Evolutionary conservation across 2,797 vertebrate species (phyloP), one percentile per base, ranked within the genome.

Genomic region (Petrocephalus schoutedeni): DNA sequence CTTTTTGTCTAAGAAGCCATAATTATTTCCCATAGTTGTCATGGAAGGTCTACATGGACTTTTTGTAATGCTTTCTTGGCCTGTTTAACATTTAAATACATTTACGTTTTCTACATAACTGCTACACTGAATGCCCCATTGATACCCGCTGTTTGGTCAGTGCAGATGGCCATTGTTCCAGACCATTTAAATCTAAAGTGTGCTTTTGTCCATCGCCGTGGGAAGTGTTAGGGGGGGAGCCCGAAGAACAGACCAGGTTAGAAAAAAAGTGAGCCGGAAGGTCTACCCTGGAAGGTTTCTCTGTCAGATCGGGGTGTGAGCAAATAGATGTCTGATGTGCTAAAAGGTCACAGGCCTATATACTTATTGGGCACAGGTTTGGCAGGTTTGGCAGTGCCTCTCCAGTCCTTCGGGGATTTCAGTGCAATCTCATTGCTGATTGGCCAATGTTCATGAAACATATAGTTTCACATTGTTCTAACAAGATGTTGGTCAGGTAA

Each of bases 141-240:
- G 21, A 28, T 32, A 4, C 45, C 28, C 36, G 28, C 67, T 57
- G 56, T 71, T 86, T 59, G 80, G 80, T 57, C 67, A 32, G 53
- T 80, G 84, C 12, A 88, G 86, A 88, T 88, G 2, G n/a, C 16
- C 54, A n/a, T 71, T 67, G 64, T 41, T 51, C 4, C 28, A 36
- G 56, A 45, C 77, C 85, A 45, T 57, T 53, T 51, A 71, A 16
- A 36, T 57, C 53, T 32, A 85, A 54, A 85, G 53, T 54, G 14
- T 21, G 32, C 85, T 86, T 58, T 61, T 9, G 32, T 61, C 54
- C 32, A 9, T 32, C 85, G 36, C 85, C n/a, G 19, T 59, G 56
- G 56, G 16, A 56, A 36, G 67, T 41, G 41, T 82, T 59, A 5
- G 23, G 6, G 84, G 56, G 36, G 14, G 8, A 16, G 4, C 41